phyloP scores from a whole-genome alignment of 2,888 invertebrate species.

The Sclerodermus sp. region DNA sequence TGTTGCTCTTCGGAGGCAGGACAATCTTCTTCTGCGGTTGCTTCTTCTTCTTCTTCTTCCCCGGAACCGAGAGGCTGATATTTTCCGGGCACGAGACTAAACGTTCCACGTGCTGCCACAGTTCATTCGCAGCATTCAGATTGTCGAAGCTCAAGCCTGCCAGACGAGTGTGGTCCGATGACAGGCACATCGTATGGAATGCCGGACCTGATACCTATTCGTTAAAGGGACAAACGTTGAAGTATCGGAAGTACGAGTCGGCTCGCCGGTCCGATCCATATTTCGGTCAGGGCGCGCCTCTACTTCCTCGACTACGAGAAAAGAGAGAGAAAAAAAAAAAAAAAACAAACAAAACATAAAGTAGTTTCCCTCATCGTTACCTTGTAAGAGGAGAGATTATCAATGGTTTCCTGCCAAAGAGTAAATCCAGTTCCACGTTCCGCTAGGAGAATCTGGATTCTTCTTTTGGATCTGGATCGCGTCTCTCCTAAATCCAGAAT shows the following conservation, averaged over 20 bases:
- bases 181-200: conserved; percentile 82
- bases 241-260: too few relatives aligned
- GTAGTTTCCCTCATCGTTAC: too few relatives aligned
- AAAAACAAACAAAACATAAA: too few relatives aligned
- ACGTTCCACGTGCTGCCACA: conserved; percentile 70
- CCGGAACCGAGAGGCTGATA: conserved; percentile 73
- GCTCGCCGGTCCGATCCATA: too few relatives aligned
- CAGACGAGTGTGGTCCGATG: conserved; percentile 74
- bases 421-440: conserved; percentile 81
- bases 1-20: conserved; percentile 76
- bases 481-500: conserved; percentile 78
- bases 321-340: too few relatives aligned
- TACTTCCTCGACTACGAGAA: too few relatives aligned
- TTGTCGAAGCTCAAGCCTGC: conserved; percentile 82
- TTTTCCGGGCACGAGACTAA: conserved; percentile 78
- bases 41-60: conserved; percentile 65
- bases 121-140: conserved; percentile 70
- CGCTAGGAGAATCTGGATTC: conserved; percentile 72
- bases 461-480: conserved; percentile 67
- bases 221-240: too few relatives aligned
- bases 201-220: conserved; percentile 65
- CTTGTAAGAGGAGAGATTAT: conserved; percentile 76
- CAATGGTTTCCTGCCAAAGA: conserved; percentile 79
- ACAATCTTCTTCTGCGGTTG: conserved; percentile 63
- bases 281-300: too few relatives aligned